A percentile compares a stretch with the other conserved stretches of the same genome.
Evolutionary conservation across 2,797 vertebrate species (phyloP).

Genomic region (Typhlichthys subterraneus): DNA sequence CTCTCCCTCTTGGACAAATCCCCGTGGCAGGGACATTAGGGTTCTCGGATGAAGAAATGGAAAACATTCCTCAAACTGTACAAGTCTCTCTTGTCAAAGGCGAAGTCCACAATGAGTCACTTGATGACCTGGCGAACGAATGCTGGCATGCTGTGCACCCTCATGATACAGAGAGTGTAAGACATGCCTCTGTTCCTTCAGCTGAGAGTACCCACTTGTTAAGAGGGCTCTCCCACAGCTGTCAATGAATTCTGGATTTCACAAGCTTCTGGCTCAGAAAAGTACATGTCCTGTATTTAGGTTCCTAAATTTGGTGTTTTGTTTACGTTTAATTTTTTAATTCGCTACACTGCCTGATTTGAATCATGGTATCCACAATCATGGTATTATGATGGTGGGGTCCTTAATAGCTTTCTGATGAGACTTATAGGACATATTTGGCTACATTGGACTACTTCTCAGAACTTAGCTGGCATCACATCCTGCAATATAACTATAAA

Average conservation of each 20-base stretch:
- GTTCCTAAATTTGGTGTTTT: constrained; percentile 11
- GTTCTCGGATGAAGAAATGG: constrained; percentile 79
- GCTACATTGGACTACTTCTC: not conserved
- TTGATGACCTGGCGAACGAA: constrained; percentile 66
- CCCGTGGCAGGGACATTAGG: constrained; percentile 67
- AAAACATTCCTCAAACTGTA: constrained; percentile 79
- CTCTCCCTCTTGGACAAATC: constrained; percentile 52
- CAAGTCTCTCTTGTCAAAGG: constrained; percentile 77
- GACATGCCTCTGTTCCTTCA: constrained; percentile 65
- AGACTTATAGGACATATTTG: constrained; percentile 17
- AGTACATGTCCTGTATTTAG: constrained; percentile 2
- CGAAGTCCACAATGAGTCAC: constrained; percentile 74
- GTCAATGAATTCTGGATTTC: constrained; percentile 13
- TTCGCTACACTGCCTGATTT: constrained; percentile 14
- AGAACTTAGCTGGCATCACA: constrained; percentile 24
- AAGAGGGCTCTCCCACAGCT: constrained; percentile 16
- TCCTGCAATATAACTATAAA: constrained; percentile 6
- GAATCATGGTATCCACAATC: constrained; percentile 26
- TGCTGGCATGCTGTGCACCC: constrained; percentile 58
- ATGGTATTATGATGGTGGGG: constrained; percentile 35
- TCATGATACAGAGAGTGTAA: constrained; percentile 40
- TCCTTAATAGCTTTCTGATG: constrained; percentile 60
- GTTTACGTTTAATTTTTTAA: not conserved
- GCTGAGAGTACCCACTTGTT: constrained; percentile 49
- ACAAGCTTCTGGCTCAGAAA: constrained; percentile 6